These are phyloP conservation scores for Littorina saxatilis DNA, from an alignment of 1,140 invertebrate genomes.

Conservation along the genomic window DNA sequence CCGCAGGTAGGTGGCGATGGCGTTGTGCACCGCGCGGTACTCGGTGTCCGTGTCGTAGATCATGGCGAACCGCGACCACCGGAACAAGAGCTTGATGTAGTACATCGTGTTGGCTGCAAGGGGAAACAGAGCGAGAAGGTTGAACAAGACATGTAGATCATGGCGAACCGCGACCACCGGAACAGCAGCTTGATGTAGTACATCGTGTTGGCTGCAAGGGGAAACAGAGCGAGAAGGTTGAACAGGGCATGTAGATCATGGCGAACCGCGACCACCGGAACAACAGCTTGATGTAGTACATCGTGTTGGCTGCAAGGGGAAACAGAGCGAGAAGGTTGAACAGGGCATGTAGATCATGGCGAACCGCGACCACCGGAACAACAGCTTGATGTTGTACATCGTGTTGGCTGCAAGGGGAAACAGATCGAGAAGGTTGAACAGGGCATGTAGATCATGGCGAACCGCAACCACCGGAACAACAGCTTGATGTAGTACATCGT, in stretches of 20 bases:
- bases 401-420: neutral
- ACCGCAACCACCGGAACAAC: constrained; percentile 56
- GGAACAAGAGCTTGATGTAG: constrained; percentile 53
- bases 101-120: constrained; percentile 55
- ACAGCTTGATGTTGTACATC: neutral
- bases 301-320: constrained; percentile 49
- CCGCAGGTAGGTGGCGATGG: constrained; percentile 23
- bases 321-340: constrained; percentile 4
- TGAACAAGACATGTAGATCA: constrained; percentile 49
- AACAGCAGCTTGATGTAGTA: constrained; percentile 52
- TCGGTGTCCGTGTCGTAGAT: constrained; percentile 56
- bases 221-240: constrained; percentile 8
- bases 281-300: constrained; percentile 50
- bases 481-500: constrained; percentile 52
- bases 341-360: constrained; percentile 62
- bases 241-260: constrained; percentile 61
- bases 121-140: constrained; percentile 10
- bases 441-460: constrained; percentile 54
- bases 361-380: constrained; percentile 47
- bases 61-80: constrained; percentile 59
- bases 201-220: constrained; percentile 55
- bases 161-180: constrained; percentile 57
- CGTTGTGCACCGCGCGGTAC: constrained; percentile 41
- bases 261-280: constrained; percentile 62
- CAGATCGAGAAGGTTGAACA: no score